These are phyloP conservation scores for Amblyjoppa fuscipennis DNA, from an alignment of 2,888 invertebrate genomes.

Conservation along the genomic window DNA sequence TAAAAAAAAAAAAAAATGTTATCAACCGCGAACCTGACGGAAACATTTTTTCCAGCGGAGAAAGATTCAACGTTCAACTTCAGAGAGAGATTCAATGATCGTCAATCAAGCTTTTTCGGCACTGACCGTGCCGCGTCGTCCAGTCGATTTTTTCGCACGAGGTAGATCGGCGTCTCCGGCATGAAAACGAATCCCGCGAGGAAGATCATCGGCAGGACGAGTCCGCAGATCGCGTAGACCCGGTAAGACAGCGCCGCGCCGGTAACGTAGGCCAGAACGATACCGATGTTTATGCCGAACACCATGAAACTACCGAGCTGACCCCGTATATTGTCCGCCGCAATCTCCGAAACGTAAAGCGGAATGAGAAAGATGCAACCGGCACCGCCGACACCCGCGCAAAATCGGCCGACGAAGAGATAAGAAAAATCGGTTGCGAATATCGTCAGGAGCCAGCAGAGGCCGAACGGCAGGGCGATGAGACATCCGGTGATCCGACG, in stretches of 20 bases:
- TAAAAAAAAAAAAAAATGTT: not conserved
- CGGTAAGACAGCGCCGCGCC: conserved; percentile 85
- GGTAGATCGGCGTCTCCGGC: conserved; percentile 87
- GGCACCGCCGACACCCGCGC: conserved; percentile 88
- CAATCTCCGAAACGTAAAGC: conserved; percentile 89
- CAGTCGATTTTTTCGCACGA: conserved; percentile 81
- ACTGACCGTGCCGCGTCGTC: conserved; percentile 83
- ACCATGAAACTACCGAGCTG: conserved; percentile 86
- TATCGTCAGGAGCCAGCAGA: conserved; percentile 88
- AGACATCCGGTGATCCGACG: conserved; percentile 86
- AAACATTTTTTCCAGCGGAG: not conserved
- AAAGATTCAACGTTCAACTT: not conserved
- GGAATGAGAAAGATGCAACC: conserved; percentile 87
- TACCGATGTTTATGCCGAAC: conserved; percentile 85
- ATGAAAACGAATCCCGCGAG: conserved; percentile 84
- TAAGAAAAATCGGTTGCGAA: conserved; percentile 85
- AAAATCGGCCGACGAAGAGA: conserved; percentile 86
- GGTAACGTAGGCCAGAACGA: conserved; percentile 82
- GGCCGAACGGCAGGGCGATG: conserved; percentile 86
- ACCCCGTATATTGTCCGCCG: conserved; percentile 87
- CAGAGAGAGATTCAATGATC: not conserved
- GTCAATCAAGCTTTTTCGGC: not conserved
- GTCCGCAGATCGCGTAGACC: conserved; percentile 83
- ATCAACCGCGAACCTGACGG: not conserved
- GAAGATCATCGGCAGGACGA: conserved; percentile 84